These are phyloP conservation scores for Drosophila rufa DNA, from an alignment of 1,140 invertebrate genomes.

Conservation along the genomic window DNA sequence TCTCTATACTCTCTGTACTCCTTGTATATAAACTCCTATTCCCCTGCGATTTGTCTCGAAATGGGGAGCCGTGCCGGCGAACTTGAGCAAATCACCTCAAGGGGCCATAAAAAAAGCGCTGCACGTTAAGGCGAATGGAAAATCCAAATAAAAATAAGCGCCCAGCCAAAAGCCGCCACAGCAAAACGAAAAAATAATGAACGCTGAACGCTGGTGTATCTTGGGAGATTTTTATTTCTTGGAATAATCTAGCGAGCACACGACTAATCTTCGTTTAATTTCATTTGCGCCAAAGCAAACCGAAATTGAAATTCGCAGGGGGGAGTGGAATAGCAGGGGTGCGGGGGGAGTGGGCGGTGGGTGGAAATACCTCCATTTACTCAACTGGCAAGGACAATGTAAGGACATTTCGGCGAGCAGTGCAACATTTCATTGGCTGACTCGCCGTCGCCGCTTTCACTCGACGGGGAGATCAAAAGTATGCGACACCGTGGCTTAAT, in stretches of 20 bases:
- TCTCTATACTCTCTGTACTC: not conserved
- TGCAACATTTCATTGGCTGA: constrained; percentile 82
- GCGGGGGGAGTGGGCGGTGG: not conserved
- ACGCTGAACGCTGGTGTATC: constrained; percentile 33
- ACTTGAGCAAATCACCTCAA: constrained; percentile 78
- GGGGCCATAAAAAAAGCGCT: constrained; percentile 70
- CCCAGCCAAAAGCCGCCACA: constrained; percentile 51
- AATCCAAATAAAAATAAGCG: constrained; percentile 70
- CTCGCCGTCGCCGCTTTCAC: constrained; percentile 31
- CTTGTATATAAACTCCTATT: constrained; percentile 21
- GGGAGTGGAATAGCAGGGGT: not conserved
- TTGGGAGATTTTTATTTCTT: constrained; percentile 76
- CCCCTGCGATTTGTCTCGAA: constrained; percentile 22
- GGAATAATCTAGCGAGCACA: constrained; percentile 82
- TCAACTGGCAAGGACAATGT: constrained; percentile 73
- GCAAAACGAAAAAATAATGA: constrained; percentile 80
- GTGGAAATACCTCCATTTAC: constrained; percentile 45
- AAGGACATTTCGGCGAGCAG: constrained; percentile 68
- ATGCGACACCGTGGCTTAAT: constrained; percentile 84
- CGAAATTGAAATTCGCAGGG: constrained; percentile 65
- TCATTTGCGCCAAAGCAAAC: constrained; percentile 76
- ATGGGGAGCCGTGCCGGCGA: constrained; percentile 38
- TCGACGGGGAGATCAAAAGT: constrained; percentile 80
- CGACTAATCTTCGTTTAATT: constrained; percentile 84
- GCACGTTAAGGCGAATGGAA: constrained; percentile 30